Base-by-base conservation (phyloP, 2,113 vertebrate genomes). In the Rhinopomastus cyanomelas region DNA sequence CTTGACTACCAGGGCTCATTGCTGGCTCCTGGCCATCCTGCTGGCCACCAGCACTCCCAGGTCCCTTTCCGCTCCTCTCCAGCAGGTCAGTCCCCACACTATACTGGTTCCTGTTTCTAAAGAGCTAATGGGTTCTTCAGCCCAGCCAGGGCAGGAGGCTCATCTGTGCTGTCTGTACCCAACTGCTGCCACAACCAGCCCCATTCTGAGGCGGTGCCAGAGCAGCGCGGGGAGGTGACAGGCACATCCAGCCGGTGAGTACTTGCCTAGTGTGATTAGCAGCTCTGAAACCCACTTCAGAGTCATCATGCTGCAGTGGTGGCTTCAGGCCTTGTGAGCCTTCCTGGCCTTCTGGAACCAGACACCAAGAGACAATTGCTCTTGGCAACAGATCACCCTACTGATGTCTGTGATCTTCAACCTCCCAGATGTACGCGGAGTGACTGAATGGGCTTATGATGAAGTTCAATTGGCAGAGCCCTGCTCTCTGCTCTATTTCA, bases 381-480 rank as follows among this genome's bases (percentile, higher is more conserved):
- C 69, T 94, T 90, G 84, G 90, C 90, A 88, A 39, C 39, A 39
- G 51, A 77, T 57, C 56, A 27, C 49, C 27, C 42, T 64, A 27
- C 55, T 62, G 86, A 62, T 5, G 44, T 59, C 82, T 55, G 51
- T 1, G 16, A 72, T 84, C 89, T 81, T 57, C 71, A 64, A 39
- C 78, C 73, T 92, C 55, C 68, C 75, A 68, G 51, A 73, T 78
- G 90, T 52, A 72, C 59, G 26, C 27, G 44, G 79, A 92, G 74
- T 26, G 73, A 39, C 60, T 81, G 69, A 77, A 87, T 90, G 71
- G 90, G 79, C 64, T 77, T 81, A 59, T 81, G 80, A 87, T 90
- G 83, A 89, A 87, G 83, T 87, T 81, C 57, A 81, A 81, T 61
- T 91, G 89, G 82, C 81, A 88, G 78, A 71, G 85, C 36, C 53